phyloP scores from a whole-genome alignment of 2,113 vertebrate genomes.

The Glaucomys volans region DNA sequence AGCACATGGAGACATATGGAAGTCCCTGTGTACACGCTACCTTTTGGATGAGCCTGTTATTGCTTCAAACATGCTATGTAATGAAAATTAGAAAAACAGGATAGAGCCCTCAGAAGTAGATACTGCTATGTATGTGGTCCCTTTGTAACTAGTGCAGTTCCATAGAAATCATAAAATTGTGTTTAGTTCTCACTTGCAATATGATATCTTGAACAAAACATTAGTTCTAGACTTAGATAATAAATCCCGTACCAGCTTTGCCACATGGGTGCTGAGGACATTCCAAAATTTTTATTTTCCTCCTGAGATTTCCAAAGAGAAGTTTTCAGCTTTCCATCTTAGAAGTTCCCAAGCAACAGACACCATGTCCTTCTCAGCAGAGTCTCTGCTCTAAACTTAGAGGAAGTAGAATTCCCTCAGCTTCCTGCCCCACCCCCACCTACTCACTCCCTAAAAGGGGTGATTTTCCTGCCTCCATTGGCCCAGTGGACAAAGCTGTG shows the following conservation, averaged over 20 bases:
- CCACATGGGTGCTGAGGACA: not conserved
- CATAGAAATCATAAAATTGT: not conserved
- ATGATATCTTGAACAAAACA: not conserved
- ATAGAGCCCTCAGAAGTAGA: not conserved
- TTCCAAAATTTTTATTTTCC: not conserved
- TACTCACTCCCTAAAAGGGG: not conserved
- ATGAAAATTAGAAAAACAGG: not conserved
- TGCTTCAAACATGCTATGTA: not conserved
- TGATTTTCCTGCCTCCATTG: not conserved
- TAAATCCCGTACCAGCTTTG: not conserved
- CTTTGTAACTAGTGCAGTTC: not conserved
- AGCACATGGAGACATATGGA: not conserved
- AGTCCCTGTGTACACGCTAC: not conserved
- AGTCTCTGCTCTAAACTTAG: not conserved
- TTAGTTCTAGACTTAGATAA: not conserved
- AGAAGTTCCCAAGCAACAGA: not conserved
- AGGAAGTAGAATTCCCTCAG: not conserved
- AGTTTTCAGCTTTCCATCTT: conserved; percentile 4
- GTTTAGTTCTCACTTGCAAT: not conserved
- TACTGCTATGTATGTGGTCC: not conserved
- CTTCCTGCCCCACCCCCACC: not conserved
- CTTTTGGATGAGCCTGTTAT: not conserved
- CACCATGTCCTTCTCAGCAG: not conserved
- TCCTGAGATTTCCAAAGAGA: conserved; percentile 2
- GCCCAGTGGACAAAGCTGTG: not conserved